Conservation (phyloP, 2,113 vertebrate genomes). For the Chlorocebus sabaeus region DNA sequence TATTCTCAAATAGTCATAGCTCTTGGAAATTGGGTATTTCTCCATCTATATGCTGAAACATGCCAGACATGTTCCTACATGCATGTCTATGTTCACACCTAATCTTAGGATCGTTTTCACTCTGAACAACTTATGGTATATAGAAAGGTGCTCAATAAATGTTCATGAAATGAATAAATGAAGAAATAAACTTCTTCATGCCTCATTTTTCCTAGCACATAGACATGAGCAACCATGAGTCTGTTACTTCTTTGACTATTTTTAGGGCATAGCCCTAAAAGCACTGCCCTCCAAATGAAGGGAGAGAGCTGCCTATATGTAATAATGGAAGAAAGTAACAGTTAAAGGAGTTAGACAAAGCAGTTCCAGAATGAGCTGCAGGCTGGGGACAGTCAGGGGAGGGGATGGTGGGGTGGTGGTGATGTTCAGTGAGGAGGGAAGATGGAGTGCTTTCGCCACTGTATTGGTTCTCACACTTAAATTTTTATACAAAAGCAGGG, state of each 20-base stretch:
- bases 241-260: conserved; percentile 1
- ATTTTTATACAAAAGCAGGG: conserved; percentile 3
- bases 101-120: not conserved
- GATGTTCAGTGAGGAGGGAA: not conserved
- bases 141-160: not conserved
- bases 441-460: not conserved
- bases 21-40: not conserved
- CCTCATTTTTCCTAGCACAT: not conserved
- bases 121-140: not conserved
- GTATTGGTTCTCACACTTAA: not conserved
- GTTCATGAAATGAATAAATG: not conserved
- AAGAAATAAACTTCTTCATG: not conserved
- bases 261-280: not conserved
- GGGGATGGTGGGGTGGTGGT: not conserved
- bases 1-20: conserved; percentile 22
- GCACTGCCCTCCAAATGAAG: not conserved
- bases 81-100: not conserved
- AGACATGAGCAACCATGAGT: not conserved
- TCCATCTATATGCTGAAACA: not conserved
- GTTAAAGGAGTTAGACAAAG: not conserved
- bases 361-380: not conserved
- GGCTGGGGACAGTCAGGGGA: not conserved
- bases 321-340: not conserved
- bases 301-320: not conserved
- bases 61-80: not conserved